Conservation (phyloP, 2,888 invertebrate species). For the Meteorus colon region DNA sequence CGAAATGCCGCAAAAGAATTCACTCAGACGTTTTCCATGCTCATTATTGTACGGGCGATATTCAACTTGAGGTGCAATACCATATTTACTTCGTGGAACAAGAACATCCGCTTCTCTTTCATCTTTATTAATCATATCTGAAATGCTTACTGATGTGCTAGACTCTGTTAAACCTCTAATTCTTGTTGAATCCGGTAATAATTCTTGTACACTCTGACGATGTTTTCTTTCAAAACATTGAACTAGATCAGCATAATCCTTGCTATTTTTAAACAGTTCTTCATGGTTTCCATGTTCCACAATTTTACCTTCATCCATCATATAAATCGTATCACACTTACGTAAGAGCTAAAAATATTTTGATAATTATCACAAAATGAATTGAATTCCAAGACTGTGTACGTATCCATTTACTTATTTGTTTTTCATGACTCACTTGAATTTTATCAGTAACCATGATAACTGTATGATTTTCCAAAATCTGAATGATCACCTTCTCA, state of each 20-base stretch:
- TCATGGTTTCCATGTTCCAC: slow-evolving; percentile 75
- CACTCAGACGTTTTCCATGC: slow-evolving; percentile 24
- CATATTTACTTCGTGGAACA: slow-evolving; percentile 2
- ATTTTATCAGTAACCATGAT: slow-evolving; percentile 57
- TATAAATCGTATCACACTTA: slow-evolving; percentile 76
- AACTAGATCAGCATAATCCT: slow-evolving; percentile 60
- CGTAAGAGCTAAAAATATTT: slow-evolving; percentile 72
- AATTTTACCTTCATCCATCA: slow-evolving; percentile 76
- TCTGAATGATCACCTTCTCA: slow-evolving; percentile 53
- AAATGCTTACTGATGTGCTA: slow-evolving; percentile 19
- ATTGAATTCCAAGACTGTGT: background rate
- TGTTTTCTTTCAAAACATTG: slow-evolving; percentile 51
- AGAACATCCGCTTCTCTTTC: slow-evolving; percentile 25
- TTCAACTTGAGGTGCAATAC: slow-evolving; percentile 22
- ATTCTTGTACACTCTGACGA: slow-evolving; percentile 21
- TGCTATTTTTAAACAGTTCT: slow-evolving; percentile 69
- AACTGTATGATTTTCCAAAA: slow-evolving; percentile 53
- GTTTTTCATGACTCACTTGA: slow-evolving; percentile 47
- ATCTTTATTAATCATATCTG: slow-evolving; percentile 12
- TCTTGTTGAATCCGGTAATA: background rate
- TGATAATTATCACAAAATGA: background rate
- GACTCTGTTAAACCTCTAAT: background rate
- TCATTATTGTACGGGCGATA: slow-evolving; percentile 30
- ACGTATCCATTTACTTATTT: background rate
- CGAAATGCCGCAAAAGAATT: slow-evolving; percentile 44